Conservation (phyloP, 2,888 invertebrate genomes). For the Oligia strigilis region DNA sequence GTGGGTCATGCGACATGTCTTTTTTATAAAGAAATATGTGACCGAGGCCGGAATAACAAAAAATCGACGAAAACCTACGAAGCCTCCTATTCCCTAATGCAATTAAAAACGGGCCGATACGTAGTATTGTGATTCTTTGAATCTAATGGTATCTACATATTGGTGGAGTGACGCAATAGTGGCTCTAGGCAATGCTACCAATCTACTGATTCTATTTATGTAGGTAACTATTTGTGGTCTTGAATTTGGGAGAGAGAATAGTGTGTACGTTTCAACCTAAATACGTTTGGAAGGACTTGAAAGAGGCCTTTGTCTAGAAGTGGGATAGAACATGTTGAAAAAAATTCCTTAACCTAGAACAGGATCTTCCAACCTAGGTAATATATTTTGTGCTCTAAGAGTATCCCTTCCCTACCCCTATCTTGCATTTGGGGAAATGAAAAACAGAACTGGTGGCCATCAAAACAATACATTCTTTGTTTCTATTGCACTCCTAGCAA, state of each 20-base stretch:
- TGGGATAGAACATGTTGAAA: not conserved
- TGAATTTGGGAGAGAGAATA: not conserved
- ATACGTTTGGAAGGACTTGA: not conserved
- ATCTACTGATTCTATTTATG: not conserved
- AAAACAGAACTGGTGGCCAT: not conserved
- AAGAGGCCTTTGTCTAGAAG: not conserved
- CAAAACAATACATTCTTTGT: constrained; percentile 14
- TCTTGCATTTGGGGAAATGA: not conserved
- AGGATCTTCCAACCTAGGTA: not conserved
- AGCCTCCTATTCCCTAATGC: constrained; percentile 62
- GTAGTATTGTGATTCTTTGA: constrained; percentile 17
- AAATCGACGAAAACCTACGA: constrained; percentile 35
- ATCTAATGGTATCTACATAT: constrained; percentile 30
- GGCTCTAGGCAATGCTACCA: not conserved
- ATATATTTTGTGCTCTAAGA: not conserved
- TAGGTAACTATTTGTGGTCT: not conserved
- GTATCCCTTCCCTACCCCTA: not conserved
- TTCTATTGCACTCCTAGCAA: constrained; percentile 10
- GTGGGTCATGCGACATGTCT: constrained; percentile 57
- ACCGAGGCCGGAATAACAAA: constrained; percentile 37
- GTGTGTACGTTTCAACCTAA: not conserved
- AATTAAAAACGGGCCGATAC: constrained; percentile 51
- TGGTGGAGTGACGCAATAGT: not conserved
- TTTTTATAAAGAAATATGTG: constrained; percentile 59
- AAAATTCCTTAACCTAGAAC: not conserved